These are phyloP conservation scores for Taenioides sp. DNA, from an alignment of 2,797 vertebrate species.

Conservation along the genomic window DNA sequence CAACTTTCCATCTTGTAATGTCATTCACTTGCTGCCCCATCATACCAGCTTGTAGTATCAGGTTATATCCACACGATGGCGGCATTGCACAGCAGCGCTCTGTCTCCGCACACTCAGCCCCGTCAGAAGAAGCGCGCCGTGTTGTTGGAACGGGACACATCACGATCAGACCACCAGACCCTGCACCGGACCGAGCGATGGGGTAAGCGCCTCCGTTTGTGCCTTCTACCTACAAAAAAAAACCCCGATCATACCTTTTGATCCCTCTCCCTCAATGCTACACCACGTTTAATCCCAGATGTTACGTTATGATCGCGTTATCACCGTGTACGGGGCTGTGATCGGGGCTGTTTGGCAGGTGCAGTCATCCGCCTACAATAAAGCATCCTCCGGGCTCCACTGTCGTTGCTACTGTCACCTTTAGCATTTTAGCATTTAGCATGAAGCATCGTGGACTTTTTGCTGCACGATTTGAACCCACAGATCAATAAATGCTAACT, in stretches of 20 bases:
- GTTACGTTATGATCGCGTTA: background rate
- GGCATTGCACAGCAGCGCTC: conserved; percentile 5
- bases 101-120: background rate
- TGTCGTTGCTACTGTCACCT: conserved; percentile 12
- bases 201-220: conserved; percentile 43
- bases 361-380: conserved; percentile 58
- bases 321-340: no score
- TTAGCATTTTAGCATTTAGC: conserved; percentile 30
- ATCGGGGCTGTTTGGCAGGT: conserved; percentile 18
- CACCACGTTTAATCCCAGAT: background rate
- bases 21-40: no score
- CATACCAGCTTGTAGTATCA: no score
- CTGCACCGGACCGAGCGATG: conserved; percentile 37
- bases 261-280: no score
- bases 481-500: background rate
- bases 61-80: conserved; percentile 13
- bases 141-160: background rate
- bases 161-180: background rate
- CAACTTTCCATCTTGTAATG: no score
- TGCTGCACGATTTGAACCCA: background rate
- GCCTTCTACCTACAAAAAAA: background rate
- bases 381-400: conserved; percentile 24
- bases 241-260: background rate
- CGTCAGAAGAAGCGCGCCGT: conserved; percentile 27
- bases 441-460: background rate